These are phyloP conservation scores for Arctia plantaginis DNA, from an alignment of 2,888 invertebrate species.

Conservation along the genomic window DNA sequence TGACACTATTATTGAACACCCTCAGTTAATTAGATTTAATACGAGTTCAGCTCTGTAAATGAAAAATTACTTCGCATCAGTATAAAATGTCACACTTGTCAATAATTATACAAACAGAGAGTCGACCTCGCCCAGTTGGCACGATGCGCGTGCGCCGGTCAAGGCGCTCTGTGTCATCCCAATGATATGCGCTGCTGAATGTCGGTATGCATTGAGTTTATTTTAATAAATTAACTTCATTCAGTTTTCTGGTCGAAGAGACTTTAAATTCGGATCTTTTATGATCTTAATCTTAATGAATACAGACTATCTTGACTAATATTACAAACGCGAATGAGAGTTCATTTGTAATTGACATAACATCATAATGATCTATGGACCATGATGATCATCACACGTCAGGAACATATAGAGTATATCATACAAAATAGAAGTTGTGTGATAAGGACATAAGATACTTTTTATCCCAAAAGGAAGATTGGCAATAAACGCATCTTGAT, in stretches of 20 bases:
- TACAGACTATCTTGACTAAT: not conserved
- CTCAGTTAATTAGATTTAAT: not conserved
- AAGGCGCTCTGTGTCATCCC: constrained; percentile 38
- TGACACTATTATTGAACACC: not conserved
- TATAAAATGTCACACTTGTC: constrained; percentile 9
- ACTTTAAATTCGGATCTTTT: constrained; percentile 9
- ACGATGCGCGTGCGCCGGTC: constrained; percentile 45
- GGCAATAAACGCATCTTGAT: too few relatives aligned
- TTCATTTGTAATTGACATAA: not conserved
- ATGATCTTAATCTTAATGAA: not conserved
- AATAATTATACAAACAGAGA: constrained; percentile 25
- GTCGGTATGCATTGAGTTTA: constrained; percentile 23
- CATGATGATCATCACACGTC: too few relatives aligned
- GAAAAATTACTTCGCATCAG: not conserved
- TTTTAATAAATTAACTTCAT: constrained; percentile 16
- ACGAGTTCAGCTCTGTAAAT: not conserved
- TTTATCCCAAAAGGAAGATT: too few relatives aligned
- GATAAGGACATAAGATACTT: too few relatives aligned
- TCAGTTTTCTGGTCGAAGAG: not conserved
- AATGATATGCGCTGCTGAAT: constrained; percentile 24
- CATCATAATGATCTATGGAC: not conserved
- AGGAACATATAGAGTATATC: too few relatives aligned
- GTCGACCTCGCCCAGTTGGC: constrained; percentile 50
- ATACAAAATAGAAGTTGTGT: too few relatives aligned
- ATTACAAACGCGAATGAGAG: not conserved